Conservation (phyloP, 2,888 invertebrate species). For the Thereva unica region DNA sequence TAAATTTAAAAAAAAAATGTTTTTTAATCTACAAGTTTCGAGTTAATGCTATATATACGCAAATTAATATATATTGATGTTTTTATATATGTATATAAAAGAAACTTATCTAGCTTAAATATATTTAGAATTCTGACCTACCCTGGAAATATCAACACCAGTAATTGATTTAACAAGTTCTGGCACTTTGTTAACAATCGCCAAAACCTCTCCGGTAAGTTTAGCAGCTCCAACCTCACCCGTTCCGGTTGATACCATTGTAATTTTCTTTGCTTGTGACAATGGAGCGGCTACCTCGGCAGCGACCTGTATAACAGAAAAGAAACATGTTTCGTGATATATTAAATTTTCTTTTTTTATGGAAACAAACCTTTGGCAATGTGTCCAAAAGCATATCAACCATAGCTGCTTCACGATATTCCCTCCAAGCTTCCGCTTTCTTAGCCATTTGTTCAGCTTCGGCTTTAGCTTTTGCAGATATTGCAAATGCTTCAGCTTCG, state of each 20-base stretch:
- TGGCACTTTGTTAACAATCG: slow-evolving; percentile 90
- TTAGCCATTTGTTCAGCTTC: slow-evolving; percentile 97
- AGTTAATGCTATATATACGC: too few species aligned
- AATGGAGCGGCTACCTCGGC: slow-evolving; percentile 96
- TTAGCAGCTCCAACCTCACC: slow-evolving; percentile 94
- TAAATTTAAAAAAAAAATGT: too few species aligned
- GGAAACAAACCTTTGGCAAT: slow-evolving; percentile 78
- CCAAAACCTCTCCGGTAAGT: slow-evolving; percentile 90
- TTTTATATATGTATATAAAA: not conserved
- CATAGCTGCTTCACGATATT: slow-evolving; percentile 94
- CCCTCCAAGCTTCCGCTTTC: slow-evolving; percentile 96
- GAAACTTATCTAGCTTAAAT: slow-evolving; percentile 49
- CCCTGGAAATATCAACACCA: slow-evolving; percentile 91
- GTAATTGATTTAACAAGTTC: slow-evolving; percentile 89
- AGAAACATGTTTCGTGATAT: slow-evolving; percentile 2
- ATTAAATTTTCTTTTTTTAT: not conserved
- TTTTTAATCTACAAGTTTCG: too few species aligned
- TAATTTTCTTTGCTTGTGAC: slow-evolving; percentile 92
- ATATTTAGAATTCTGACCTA: slow-evolving; percentile 61
- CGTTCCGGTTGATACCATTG: slow-evolving; percentile 92
- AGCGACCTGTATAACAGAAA: slow-evolving; percentile 72
- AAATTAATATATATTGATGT: slow-evolving; percentile 3
- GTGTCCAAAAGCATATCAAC: slow-evolving; percentile 95
- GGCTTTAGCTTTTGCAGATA: slow-evolving; percentile 91
- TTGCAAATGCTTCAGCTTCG: slow-evolving; percentile 90